Evolutionary conservation across 23 tunicate species (phyloP), one percentile per base, ranked within the genome.

Genomic region (Styela clava): DNA sequence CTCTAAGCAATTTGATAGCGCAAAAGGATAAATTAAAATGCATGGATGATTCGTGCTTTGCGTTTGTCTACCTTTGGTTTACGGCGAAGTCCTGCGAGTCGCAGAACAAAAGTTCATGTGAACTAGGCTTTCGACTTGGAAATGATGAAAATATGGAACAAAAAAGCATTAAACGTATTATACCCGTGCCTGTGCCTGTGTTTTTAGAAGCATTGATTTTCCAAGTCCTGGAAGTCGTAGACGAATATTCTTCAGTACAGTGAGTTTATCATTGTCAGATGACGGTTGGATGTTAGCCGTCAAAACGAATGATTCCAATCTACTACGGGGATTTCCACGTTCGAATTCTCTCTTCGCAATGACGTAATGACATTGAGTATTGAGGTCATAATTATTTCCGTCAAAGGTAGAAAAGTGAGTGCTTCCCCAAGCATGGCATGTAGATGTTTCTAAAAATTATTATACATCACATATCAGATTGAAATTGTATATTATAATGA

Each of bases 391-490:
- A 16, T 63, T 44, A 30, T 56, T 74, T 23, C 52, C 34, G 63
- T 86, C 90, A 37, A 79, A 86, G 30, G 85, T 80, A 32, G 31
- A 33, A 37, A 81, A 82, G 67, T 73, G 82, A 3, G 68, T 36
- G 79, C 84, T 86, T 1, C 90, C 90, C 78, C 81, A 81, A 24
- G 73, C 81, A 28, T 86, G 76, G 36, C 90, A 86, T 25, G 69
- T 69, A 5, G 78, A 34, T 25, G 69, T 80, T 61, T 83, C 90
- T 86, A 24, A 7, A 44, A 44, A 44, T n/a, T n/a, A 5, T 29
- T 19, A 24, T 26, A n/a, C n/a, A n/a, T n/a, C n/a, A n/a, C n/a
- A n/a, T n/a, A n/a, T n/a, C n/a, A n/a, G n/a, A n/a, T n/a, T n/a
- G n/a, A n/a, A n/a, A n/a, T n/a, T n/a, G n/a, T n/a, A n/a, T n/a